Percentiles rank a stretch among this genome's conserved stretches.
phyloP scores from a whole-genome alignment of 2,888 invertebrate species.

The Tricholauxania praeusta region DNA sequence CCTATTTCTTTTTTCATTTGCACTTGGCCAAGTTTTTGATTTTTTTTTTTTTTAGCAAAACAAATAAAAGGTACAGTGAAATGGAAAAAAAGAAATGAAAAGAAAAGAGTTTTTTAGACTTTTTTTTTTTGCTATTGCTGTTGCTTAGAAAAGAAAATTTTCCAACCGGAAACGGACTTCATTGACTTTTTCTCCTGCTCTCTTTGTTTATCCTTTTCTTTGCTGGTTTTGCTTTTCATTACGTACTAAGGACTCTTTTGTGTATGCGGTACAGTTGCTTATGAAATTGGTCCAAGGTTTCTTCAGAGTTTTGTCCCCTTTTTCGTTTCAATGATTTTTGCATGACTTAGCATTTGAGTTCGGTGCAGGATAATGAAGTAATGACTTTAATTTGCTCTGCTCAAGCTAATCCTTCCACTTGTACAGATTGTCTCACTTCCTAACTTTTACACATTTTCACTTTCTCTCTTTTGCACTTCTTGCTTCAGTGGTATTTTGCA shows the following conservation, averaged over 20 bases:
- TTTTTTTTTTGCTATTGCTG: not conserved
- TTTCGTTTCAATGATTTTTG: conserved; percentile 6
- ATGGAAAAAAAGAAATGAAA: not conserved
- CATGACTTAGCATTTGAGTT: conserved; percentile 24
- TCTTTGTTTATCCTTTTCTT: not conserved
- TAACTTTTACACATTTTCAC: conserved; percentile 40
- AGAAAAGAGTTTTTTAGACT: not conserved
- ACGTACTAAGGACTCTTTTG: not conserved
- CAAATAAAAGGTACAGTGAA: not conserved
- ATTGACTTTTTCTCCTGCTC: conserved; percentile 27
- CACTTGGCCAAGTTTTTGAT: conserved; percentile 28
- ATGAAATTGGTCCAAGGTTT: conserved; percentile 20
- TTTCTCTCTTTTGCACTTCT: not conserved
- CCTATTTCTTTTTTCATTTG: conserved; percentile 21
- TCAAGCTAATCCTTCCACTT: conserved; percentile 11
- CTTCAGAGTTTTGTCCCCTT: not conserved
- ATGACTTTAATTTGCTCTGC: conserved; percentile 25
- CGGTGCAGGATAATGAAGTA: conserved; percentile 21
- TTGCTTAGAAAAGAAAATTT: conserved; percentile 11
- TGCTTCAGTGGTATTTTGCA: conserved; percentile 85
- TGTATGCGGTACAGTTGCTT: not conserved
- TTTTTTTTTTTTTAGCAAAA: conserved; percentile 7
- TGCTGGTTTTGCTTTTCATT: too few relatives aligned
- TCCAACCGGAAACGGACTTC: conserved; percentile 29
- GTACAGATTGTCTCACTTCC: not conserved